Conservation (phyloP, 1,140 invertebrate genomes). For the Drosophila guanche region DNA sequence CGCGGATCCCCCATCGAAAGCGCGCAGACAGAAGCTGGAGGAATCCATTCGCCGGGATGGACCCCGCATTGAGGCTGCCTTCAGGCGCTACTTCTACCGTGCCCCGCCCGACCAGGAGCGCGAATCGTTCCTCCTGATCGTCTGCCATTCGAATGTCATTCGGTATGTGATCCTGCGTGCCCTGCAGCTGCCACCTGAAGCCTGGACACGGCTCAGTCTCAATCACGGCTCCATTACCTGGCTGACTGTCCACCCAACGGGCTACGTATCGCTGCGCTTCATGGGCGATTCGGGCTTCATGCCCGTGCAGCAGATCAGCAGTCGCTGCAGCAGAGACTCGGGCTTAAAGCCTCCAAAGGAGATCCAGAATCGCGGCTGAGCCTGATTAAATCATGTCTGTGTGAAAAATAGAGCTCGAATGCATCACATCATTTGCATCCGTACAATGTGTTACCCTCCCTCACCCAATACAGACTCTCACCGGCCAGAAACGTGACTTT, state of each 20-base stretch:
- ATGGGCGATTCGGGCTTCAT: conserved; percentile 96
- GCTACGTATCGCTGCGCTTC: conserved; percentile 90
- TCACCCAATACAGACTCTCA: neutral
- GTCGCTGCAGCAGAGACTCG: conserved; percentile 2
- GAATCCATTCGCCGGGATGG: conserved; percentile 94
- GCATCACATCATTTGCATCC: neutral
- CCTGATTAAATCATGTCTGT: no score
- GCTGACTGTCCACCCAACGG: conserved; percentile 92
- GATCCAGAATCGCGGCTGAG: no score
- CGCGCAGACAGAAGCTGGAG: conserved; percentile 88
- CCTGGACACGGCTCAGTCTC: conserved; percentile 95
- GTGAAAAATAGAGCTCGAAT: no score
- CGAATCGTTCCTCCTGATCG: conserved; percentile 95
- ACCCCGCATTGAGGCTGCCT: conserved; percentile 97
- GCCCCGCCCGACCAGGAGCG: conserved; percentile 91
- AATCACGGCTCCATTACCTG: conserved; percentile 97
- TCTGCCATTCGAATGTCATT: conserved; percentile 99
- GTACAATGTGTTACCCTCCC: neutral
- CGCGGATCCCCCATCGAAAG: conserved; percentile 93
- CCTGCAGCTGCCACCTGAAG: conserved; percentile 97
- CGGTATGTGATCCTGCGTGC: conserved; percentile 98
- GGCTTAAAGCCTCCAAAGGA: no score
- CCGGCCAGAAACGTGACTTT: conserved; percentile 61
- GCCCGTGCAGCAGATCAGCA: conserved; percentile 84
- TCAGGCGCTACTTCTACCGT: conserved; percentile 95